A percentile compares a stretch with the other conserved stretches of the same genome.
Conservation (phyloP, 2,113 vertebrate genomes). For the Psilopogon haemacephalus region DNA sequence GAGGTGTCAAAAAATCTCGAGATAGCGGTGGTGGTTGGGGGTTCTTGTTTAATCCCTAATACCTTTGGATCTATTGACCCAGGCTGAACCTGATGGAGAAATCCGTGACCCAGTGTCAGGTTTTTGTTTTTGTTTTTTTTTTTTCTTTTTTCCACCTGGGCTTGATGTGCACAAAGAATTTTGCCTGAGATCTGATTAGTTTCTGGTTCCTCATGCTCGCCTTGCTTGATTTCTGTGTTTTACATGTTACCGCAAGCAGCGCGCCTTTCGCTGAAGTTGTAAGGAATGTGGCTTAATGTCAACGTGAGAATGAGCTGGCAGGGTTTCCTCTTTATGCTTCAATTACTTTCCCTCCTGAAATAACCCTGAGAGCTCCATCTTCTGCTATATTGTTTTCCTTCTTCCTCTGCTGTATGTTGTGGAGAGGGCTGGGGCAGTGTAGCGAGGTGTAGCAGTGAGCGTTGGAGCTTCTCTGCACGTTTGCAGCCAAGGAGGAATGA, state of each 20-base stretch:
- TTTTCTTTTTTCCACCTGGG: not conserved
- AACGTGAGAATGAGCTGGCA: slow-evolving; percentile 48
- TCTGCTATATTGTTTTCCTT: not conserved
- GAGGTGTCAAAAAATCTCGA: slow-evolving; percentile 25
- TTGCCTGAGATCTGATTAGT: not conserved
- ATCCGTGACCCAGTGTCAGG: not conserved
- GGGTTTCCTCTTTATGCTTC: slow-evolving; percentile 40
- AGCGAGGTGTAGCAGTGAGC: not conserved
- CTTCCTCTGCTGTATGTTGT: not conserved
- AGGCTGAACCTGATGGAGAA: not conserved
- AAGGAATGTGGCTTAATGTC: slow-evolving; percentile 45
- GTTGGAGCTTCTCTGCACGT: not conserved
- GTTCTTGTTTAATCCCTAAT: not conserved
- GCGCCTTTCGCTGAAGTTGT: slow-evolving; percentile 5
- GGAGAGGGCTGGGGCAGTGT: not conserved
- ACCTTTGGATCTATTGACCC: slow-evolving; percentile 21
- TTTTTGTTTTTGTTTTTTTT: not conserved
- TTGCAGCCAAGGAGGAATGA: slow-evolving; percentile 2
- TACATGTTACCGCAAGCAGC: slow-evolving; percentile 8
- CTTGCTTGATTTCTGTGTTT: not conserved
- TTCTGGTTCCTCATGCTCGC: not conserved
- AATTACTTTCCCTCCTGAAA: slow-evolving; percentile 51
- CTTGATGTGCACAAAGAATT: not conserved
- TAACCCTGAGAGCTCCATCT: slow-evolving; percentile 1
- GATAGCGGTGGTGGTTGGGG: not conserved